These are phyloP conservation scores for Vanessa tameamea DNA, from an alignment of 1,140 invertebrate genomes.

Conservation along the genomic window DNA sequence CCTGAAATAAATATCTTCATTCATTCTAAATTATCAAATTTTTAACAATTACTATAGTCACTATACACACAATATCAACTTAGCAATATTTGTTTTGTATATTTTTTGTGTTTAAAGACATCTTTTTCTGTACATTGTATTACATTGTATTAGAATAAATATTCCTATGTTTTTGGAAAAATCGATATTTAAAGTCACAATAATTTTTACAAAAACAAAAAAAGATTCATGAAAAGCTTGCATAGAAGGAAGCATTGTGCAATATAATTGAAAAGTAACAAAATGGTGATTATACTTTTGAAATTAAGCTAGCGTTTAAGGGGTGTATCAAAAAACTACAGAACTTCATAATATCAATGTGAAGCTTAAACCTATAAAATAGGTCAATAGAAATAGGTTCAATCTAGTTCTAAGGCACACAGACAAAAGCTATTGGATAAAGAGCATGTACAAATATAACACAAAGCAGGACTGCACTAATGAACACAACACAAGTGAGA, in stretches of 20 bases:
- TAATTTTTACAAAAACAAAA: neutral
- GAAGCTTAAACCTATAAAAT: slow-evolving; percentile 15
- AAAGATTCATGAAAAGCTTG: slow-evolving; percentile 19
- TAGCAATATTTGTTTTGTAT: neutral
- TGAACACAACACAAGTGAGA: slow-evolving; percentile 75
- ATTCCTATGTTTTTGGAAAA: too few species aligned
- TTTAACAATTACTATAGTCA: too few species aligned
- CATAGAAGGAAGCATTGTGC: slow-evolving; percentile 43
- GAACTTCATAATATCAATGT: slow-evolving; percentile 6
- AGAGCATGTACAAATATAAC: slow-evolving; percentile 58
- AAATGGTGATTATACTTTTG: slow-evolving; percentile 5
- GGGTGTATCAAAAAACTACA: slow-evolving; percentile 6
- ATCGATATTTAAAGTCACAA: too few species aligned
- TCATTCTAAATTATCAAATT: too few species aligned
- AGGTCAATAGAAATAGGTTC: slow-evolving; percentile 11
- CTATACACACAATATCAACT: neutral
- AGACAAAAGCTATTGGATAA: slow-evolving; percentile 33
- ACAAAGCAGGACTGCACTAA: slow-evolving; percentile 74
- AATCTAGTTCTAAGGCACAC: slow-evolving; percentile 16
- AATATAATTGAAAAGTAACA: slow-evolving; percentile 15
- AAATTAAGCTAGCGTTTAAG: slow-evolving; percentile 14
- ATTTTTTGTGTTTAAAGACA: too few species aligned
- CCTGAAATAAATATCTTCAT: too few species aligned
- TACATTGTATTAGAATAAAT: too few species aligned
- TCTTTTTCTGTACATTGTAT: too few species aligned